phyloP scores from a whole-genome alignment of 2,797 vertebrate genomes.

The Gymnopithys bicolor region DNA sequence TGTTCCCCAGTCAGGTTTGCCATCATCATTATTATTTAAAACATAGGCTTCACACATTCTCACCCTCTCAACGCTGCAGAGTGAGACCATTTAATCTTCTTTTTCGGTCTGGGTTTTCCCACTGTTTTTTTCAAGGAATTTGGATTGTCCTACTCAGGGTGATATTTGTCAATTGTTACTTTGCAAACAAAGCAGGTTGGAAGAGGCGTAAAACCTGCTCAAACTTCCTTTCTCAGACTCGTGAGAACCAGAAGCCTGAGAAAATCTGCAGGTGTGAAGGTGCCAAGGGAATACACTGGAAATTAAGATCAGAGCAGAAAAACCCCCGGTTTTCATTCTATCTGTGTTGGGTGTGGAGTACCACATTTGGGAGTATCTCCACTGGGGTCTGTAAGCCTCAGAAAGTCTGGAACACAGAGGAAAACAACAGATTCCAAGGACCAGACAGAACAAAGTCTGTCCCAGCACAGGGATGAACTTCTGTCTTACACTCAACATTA shows the following conservation, averaged over 20 bases:
- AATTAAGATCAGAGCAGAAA: neutral
- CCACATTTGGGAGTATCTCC: neutral
- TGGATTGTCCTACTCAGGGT: neutral
- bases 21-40: neutral
- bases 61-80: neutral
- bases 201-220: no score
- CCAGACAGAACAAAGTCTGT: neutral
- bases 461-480: neutral
- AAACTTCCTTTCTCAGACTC: no score
- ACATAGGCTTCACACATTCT: neutral
- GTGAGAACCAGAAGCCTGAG: no score
- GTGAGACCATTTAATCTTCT: neutral
- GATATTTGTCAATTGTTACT: no score
- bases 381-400: neutral
- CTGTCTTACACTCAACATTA: neutral
- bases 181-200: no score
- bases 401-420: neutral
- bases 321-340: rapidly evolving
- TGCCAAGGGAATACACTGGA: no score
- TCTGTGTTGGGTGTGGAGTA: neutral
- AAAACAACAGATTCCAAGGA: neutral
- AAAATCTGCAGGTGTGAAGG: no score
- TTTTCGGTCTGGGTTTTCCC: neutral
- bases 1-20: neutral
- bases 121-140: neutral